phyloP scores from a whole-genome alignment of 1,140 invertebrate species.

The Hydropsyche tenuis region DNA sequence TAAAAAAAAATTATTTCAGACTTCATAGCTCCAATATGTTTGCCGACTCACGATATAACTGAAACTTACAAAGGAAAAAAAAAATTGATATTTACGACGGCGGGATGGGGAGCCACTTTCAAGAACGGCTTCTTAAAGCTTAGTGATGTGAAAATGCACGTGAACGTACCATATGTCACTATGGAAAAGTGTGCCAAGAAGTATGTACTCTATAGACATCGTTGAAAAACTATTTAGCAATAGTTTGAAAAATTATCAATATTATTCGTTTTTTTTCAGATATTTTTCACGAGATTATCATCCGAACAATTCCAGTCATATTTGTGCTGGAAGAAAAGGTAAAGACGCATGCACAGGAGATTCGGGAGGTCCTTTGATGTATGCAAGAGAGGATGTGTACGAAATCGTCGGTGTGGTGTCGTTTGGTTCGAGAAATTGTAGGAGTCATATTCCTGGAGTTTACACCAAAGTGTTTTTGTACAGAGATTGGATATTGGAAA shows the following conservation, averaged over 20 bases:
- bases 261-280: no score
- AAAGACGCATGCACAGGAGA: not conserved
- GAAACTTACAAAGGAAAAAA: not conserved
- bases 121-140: not conserved
- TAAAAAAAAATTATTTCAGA: not conserved
- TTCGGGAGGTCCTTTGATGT: constrained; percentile 5
- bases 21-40: not conserved
- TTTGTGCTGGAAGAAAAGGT: not conserved
- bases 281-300: no score
- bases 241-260: no score
- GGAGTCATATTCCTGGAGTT: not conserved
- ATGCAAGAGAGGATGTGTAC: not conserved
- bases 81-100: not conserved
- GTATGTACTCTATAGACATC: no score
- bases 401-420: not conserved
- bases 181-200: no score
- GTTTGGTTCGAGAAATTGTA: not conserved
- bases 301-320: no score
- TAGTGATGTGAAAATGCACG: not conserved
- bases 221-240: no score
- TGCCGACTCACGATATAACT: not conserved
- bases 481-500: not conserved
- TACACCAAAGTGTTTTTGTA: not conserved
- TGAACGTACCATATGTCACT: not conserved
- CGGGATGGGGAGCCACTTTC: not conserved